Evolutionary conservation across 2,113 vertebrate species (phyloP).

Genomic region (Murina feae): DNA sequence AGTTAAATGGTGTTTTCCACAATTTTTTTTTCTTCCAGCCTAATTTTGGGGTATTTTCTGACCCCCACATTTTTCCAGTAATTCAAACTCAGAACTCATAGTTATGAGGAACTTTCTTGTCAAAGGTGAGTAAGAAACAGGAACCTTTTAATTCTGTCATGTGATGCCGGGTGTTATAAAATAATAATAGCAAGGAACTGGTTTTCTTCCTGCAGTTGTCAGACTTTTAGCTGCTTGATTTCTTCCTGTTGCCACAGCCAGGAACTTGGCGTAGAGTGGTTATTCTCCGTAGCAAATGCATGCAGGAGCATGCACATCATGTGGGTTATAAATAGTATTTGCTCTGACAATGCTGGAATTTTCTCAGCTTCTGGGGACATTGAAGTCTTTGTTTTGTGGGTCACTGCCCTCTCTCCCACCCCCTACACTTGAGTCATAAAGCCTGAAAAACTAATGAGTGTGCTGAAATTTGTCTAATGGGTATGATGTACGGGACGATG

Average conservation of each 20-base stretch:
- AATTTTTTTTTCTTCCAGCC: constrained; percentile 16
- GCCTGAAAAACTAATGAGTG: constrained; percentile 79
- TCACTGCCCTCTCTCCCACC: constrained; percentile 1
- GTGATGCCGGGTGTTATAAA: constrained; percentile 39
- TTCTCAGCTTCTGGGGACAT: constrained; percentile 81
- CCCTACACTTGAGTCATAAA: constrained; percentile 77
- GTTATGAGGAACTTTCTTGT: not conserved
- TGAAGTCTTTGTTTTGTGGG: constrained; percentile 81
- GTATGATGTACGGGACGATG: constrained; percentile 18
- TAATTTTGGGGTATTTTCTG: constrained; percentile 73
- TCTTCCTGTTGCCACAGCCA: not conserved
- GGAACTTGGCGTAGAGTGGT: constrained; percentile 9
- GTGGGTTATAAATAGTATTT: constrained; percentile 80
- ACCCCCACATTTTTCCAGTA: constrained; percentile 33
- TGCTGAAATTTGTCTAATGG: constrained; percentile 72
- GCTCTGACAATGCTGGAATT: constrained; percentile 78
- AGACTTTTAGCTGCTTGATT: not conserved
- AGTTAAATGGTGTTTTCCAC: constrained; percentile 63
- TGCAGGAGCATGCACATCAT: constrained; percentile 72
- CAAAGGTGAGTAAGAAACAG: constrained; percentile 49
- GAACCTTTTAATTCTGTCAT: constrained; percentile 43
- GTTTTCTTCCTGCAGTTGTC: not conserved
- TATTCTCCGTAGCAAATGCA: constrained; percentile 56
- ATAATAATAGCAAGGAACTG: constrained; percentile 18
- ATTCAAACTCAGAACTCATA: constrained; percentile 32